Percentiles rank a stretch among this genome's conserved stretches.
Evolutionary conservation across 2,888 invertebrate species (phyloP).

Genomic region (Chrysomela aeneicollis): DNA sequence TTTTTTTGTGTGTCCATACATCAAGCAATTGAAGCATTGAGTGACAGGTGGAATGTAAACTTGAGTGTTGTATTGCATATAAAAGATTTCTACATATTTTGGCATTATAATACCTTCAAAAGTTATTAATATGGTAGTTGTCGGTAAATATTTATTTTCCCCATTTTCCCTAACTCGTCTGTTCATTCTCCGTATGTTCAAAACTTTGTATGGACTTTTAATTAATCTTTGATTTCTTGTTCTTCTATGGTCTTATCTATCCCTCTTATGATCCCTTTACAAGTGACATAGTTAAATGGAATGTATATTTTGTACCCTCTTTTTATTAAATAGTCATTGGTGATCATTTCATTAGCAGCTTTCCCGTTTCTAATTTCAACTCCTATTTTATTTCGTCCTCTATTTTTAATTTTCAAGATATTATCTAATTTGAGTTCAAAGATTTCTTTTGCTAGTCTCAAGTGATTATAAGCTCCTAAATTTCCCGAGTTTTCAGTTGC

Average conservation of each 20-base stretch:
- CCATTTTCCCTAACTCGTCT: neutral
- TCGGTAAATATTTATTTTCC: neutral
- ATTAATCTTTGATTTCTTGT: neutral
- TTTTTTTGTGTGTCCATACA: conserved; percentile 23
- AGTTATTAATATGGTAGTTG: neutral
- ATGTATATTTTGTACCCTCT: neutral
- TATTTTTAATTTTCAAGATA: neutral
- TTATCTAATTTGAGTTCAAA: neutral
- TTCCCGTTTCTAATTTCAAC: neutral
- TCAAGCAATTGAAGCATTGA: conserved; percentile 13
- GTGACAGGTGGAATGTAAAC: conserved; percentile 19
- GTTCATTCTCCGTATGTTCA: conserved; percentile 6
- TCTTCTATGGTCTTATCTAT: neutral
- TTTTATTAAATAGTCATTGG: neutral
- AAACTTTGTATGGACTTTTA: neutral
- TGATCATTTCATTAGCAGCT: neutral
- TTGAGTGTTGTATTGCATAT: neutral
- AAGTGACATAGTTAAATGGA: no score
- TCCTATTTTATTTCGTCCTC: neutral
- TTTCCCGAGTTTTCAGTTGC: neutral
- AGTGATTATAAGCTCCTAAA: neutral
- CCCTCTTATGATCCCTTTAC: no score
- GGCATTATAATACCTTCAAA: neutral
- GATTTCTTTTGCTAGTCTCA: conserved; percentile 1
- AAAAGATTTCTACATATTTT: neutral